Base-by-base conservation (phyloP, 2,113 vertebrate genomes). In the Takifugu bimaculatus region DNA sequence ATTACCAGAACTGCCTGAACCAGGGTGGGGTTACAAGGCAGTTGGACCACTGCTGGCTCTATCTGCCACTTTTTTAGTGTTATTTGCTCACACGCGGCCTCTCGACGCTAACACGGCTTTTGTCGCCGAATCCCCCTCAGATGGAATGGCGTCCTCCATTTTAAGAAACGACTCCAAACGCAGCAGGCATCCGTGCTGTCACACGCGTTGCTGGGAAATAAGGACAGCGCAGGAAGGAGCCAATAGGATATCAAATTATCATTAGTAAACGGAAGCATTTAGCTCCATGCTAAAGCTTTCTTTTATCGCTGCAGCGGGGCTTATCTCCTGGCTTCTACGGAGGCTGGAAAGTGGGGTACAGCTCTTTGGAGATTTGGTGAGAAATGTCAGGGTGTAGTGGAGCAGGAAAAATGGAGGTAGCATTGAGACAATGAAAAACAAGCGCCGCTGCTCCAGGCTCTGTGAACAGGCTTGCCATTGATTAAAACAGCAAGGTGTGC, bases 401-500 rank as follows among this genome's bases (percentile, higher is more conserved):
- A 79, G 84, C 70, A 78, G 65, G 54, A 62, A 75, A 61, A 84
- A 70, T 81, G 70, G 75, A 82, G 76, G 71, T 61, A 72, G 70
- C 68, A 53, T 66, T 42, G 68, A 85, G 85, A 89, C 84, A 76
- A 80, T 80, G 88, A 88, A 81, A 79, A 87, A 83, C 86, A 88
- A 85, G 81, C 87, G 71, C 86, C 71, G 86, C 80, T 73, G 88
- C 88, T 87, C 72, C 72, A 73, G 85, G 85, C 85, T 80, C 84
- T 88, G 88, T 88, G 88, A 92, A 88, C 88, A 91, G 88, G 89
- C 89, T 91, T 91, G 90, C 90, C 90, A 91, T 91, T 91, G 90
- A 91, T 92, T 92, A 91, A 91, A 92, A 91, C 88, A 92, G 91
- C 90, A 88, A 91, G 89, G 90, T 91, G 88, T 91, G 90, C 87